Base-by-base conservation (phyloP, 35 echinoderm and acorn worm species). In the Ophiothrix spiculata region DNA sequence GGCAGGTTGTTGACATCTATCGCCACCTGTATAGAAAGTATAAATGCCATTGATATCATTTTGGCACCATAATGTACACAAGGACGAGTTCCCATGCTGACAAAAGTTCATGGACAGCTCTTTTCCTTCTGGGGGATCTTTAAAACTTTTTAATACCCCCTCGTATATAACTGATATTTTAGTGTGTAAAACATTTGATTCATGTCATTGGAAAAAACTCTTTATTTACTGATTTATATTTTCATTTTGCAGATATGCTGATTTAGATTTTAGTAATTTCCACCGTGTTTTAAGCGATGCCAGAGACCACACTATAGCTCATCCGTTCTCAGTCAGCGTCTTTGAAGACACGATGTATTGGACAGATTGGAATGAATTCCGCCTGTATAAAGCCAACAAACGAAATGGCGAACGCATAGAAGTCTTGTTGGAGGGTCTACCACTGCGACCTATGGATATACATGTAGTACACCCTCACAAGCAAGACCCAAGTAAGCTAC, bases 331-430 rank as follows among this genome's bases (percentile, higher is more conserved):
- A 45, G 80, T 94, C 39, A 90, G 78, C 35, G 83, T 94, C 33
- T 94, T 94, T 75, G 88, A 90, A 60, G 74, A 94, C 38, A 63
- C 79, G 28, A 73, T 94, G 10, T 94, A 90, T 79, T 94, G 82
- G 87, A 94, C 92, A 16, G 92, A 94, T 64, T 94, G 92, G 92
- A 94, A 94, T 39, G 54, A 81, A 37, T 90, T 86, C 64, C 39
- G 33, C 13, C 33, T 94, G 29, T 87, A 83, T 88, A 90, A 86
- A 64, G 92, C 92, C 4, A 77, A 94, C 64, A 94, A 94, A 76
- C 82, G 81, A 37, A 76, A 63, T 0, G 79, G 39, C 32, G 19
- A 19, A 6, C 6, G 42, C 42, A 49, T 49, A 19, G 35, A 77
- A 13, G 76, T 35, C 31, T 38, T 56, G 8, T 31, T 86, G 8